Base-by-base conservation (phyloP, 2,888 invertebrate species). In the Nineta flava region DNA sequence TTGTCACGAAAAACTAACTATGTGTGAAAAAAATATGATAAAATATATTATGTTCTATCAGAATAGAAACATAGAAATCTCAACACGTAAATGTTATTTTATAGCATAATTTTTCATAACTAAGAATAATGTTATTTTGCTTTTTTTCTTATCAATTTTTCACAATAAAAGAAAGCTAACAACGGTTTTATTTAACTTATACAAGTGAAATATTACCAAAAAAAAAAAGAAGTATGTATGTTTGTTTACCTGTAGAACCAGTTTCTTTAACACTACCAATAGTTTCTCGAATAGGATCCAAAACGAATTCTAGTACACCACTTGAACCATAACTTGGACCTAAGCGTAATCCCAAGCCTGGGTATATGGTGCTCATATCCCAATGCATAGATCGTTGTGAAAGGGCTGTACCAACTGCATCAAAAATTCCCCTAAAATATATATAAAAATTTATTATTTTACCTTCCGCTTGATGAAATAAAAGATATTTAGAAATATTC, bases 321-420 rank as follows among this genome's bases (percentile, higher is more conserved):
- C 79, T 80, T 1, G 80, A 75, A 55, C 69, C 71, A 1, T 79
- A 66, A 38, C 82, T 81, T 38, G 87, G 87, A 2, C 84, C 82
- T 46, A 87, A 76, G 53, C 77, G 75, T 73, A 88, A 78, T 50
- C 76, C 73, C 10, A 88, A 63, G 0, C 87, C 87, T 0, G 87
- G 87, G 62, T 86, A 83, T 2, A 87, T 53, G 5, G 66, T 70
- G 51, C 79, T 76, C 64, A 88, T 72, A 53, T 84, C 83, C 84
- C 86, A 87, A 57, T 77, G 80, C 49, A 87, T 62, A 13, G 78
- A 79, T 47, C 87, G 72, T 54, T 79, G 77, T 9, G 83, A 79
- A 58, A 87, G 78, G 9, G 83, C 66, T 50, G 77, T 71, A 52
- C 79, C 74, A 9, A 81, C 74, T 55, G 81, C 76, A 65, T 83